These are phyloP conservation scores for Lycodopsis pacificus DNA, from an alignment of 2,797 vertebrate genomes.

Conservation along the genomic window DNA sequence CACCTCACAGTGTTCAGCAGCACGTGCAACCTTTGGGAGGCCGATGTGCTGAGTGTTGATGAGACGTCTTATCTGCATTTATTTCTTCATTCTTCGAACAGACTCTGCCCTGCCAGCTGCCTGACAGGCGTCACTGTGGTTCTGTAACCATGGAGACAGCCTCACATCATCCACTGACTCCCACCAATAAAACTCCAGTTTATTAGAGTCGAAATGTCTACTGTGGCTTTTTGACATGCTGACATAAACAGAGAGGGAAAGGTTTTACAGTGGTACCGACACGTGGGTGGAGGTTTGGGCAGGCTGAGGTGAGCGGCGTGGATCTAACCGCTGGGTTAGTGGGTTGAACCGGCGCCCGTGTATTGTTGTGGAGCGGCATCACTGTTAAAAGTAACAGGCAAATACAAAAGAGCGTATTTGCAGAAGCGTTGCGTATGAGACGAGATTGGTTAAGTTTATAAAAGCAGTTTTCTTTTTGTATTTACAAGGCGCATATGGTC, in stretches of 20 bases:
- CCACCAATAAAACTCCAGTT: slow-evolving; percentile 73
- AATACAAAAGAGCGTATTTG: slow-evolving; percentile 35
- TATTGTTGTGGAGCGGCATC: slow-evolving; percentile 20
- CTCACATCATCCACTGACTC: slow-evolving; percentile 61
- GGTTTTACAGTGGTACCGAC: slow-evolving; percentile 62
- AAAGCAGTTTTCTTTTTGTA: slow-evolving; percentile 31
- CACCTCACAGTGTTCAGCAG: not conserved
- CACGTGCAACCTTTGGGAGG: not conserved
- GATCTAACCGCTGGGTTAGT: slow-evolving; percentile 46
- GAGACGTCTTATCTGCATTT: not conserved
- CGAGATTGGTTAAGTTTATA: slow-evolving; percentile 24
- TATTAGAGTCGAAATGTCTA: slow-evolving; percentile 74
- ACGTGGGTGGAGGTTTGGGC: slow-evolving; percentile 41
- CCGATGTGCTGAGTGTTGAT: not conserved
- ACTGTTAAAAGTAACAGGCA: slow-evolving; percentile 33
- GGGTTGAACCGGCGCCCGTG: slow-evolving; percentile 53
- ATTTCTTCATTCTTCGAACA: slow-evolving; percentile 34
- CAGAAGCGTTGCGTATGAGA: slow-evolving; percentile 33
- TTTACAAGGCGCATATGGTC: slow-evolving; percentile 37
- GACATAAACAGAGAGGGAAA: slow-evolving; percentile 69
- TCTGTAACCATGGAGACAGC: slow-evolving; percentile 62
- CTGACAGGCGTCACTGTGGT: slow-evolving; percentile 68
- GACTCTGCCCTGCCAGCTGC: slow-evolving; percentile 50
- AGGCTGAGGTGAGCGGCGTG: slow-evolving; percentile 44
- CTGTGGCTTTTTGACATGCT: slow-evolving; percentile 74